Evolutionary conservation across 2,113 vertebrate species (phyloP), one percentile per base, ranked within the genome.

Genomic region (Brachirus orientalis): DNA sequence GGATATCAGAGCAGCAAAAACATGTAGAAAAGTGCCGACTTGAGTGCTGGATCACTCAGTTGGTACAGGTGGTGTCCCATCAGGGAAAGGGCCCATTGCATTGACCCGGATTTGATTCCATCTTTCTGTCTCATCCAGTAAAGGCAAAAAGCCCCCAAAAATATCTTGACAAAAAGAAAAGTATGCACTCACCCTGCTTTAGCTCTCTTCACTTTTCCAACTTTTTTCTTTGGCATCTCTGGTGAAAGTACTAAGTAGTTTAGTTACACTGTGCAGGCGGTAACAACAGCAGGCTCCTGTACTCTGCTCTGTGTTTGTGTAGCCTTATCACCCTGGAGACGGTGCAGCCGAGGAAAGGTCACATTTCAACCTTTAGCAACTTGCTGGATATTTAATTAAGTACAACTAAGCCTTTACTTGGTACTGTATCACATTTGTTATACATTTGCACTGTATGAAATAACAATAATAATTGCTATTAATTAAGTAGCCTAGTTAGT

Each of bases 151-250:
- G n/a, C n/a, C n/a, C n/a, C n/a, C 40, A 13, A 10, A 14, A 28
- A 28, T 28, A 28, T 28, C 28, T 28, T 28, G 3, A 28, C 3
- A 28, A 28, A 28, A 6, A 28, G 28, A 28, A 28, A 33, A 1
- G 0, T 3, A 1, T 1, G 14, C 2, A 66, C 90, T 88, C 51
- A 90, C 90, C 83, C 79, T 58, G 68, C 85, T 63, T 93, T 94
- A 5, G 67, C 74, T 57, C 76, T 90, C 75, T 93, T 93, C 20
- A 72, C 64, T 63, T 91, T 94, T 59, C 80, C 65, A 2, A 70
- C 56, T 75, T 92, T 93, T 62, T 91, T 93, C 61, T 84, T 91
- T 11, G 80, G 85, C 94, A 94, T 94, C 20, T 1, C 60, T 56
- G 13, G 28, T 28, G 28, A 28, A 28, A 28, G 3, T 28, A n/a